Conservation (phyloP, 1,140 invertebrate genomes). For the Eubasilissa regina region DNA sequence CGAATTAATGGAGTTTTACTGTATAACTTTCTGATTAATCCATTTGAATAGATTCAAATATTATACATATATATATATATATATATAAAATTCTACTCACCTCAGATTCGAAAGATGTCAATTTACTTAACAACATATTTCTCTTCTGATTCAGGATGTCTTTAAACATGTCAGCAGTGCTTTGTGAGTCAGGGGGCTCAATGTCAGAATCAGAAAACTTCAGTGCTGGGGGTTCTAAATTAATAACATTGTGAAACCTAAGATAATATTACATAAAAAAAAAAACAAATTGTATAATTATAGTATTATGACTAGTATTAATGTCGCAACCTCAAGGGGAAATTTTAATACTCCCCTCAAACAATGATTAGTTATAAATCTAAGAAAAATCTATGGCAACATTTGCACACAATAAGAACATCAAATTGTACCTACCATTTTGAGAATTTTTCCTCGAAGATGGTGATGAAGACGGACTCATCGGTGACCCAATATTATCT, state of each 20-base stretch:
- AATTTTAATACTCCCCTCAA: too few species aligned
- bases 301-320: too few species aligned
- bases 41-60: too few species aligned
- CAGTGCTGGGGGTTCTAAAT: constrained; percentile 67
- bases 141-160: constrained; percentile 92
- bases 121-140: constrained; percentile 87
- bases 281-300: too few species aligned
- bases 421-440: constrained; percentile 61
- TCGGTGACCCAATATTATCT: constrained; percentile 80
- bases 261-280: too few species aligned
- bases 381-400: too few species aligned
- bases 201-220: constrained; percentile 69
- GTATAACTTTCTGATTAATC: too few species aligned
- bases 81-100: constrained; percentile 72
- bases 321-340: too few species aligned
- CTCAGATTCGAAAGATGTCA: constrained; percentile 92
- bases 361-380: too few species aligned
- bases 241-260: too few species aligned
- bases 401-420: not conserved
- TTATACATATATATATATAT: not conserved
- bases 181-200: constrained; percentile 76
- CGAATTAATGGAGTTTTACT: too few species aligned
- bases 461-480: constrained; percentile 67
- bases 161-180: constrained; percentile 88
- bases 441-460: constrained; percentile 71